Evolutionary conservation across 2,888 invertebrate genomes (phyloP).

Genomic region (Standfussiana lucernea): DNA sequence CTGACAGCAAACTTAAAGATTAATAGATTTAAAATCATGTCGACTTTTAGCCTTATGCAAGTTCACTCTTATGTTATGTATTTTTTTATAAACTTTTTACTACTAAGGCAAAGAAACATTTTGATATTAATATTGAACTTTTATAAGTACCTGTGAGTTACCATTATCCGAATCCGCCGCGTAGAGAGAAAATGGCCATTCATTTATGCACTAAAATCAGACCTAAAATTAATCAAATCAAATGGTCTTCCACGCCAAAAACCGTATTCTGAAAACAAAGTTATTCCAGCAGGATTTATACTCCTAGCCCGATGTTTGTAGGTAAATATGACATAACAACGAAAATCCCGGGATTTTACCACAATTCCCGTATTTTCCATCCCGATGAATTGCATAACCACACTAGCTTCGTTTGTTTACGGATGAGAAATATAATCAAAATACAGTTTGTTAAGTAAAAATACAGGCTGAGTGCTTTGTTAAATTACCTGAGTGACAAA

Average conservation of each 20-base stretch:
- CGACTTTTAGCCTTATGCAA: neutral
- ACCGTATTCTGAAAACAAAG: slow-evolving; percentile 37
- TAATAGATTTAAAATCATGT: neutral
- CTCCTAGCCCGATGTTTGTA: slow-evolving; percentile 37
- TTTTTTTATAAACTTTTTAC: neutral
- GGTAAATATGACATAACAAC: slow-evolving; percentile 55
- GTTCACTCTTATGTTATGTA: neutral
- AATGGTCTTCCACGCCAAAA: slow-evolving; percentile 14
- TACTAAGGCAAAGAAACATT: neutral
- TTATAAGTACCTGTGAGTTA: neutral
- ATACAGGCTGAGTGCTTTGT: slow-evolving; percentile 52
- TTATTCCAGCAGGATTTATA: slow-evolving; percentile 43
- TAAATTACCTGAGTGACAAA: slow-evolving; percentile 68
- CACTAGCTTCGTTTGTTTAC: slow-evolving; percentile 32
- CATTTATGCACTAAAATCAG: neutral
- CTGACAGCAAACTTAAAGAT: neutral
- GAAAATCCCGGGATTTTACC: slow-evolving; percentile 40
- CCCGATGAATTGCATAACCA: slow-evolving; percentile 40
- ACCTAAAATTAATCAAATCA: slow-evolving; percentile 15
- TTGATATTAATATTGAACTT: neutral
- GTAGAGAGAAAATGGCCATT: neutral
- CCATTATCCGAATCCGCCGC: neutral
- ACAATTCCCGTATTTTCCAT: slow-evolving; percentile 42
- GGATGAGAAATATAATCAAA: slow-evolving; percentile 38
- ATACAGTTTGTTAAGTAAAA: slow-evolving; percentile 44